A percentile compares a stretch with the other conserved stretches of the same genome.
phyloP scores from a whole-genome alignment of 2,113 vertebrate species.

The Phasianus colchicus region DNA sequence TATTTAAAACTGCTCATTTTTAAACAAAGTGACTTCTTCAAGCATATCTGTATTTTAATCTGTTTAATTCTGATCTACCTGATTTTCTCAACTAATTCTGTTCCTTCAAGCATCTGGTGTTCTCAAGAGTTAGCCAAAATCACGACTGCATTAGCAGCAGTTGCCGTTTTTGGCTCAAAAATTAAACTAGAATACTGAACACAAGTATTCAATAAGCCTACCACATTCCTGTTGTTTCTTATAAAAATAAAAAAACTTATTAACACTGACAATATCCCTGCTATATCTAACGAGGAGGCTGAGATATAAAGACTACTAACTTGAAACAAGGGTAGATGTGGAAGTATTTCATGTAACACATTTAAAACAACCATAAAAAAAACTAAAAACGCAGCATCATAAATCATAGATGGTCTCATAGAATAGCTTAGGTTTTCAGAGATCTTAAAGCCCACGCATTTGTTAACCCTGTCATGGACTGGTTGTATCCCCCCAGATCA shows the following conservation, averaged over 20 bases:
- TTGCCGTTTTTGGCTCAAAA: background rate
- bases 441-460: too few species aligned
- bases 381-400: background rate
- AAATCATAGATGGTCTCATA: too few species aligned
- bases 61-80: background rate
- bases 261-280: background rate
- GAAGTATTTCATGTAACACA: background rate
- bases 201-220: background rate
- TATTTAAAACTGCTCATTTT: background rate
- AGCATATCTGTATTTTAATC: fast-evolving
- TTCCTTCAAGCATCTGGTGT: background rate
- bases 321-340: background rate
- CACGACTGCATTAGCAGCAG: background rate
- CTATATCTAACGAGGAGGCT: background rate
- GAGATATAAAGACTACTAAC: background rate
- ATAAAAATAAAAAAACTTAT: background rate
- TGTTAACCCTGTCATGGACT: too few species aligned
- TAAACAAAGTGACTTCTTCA: background rate
- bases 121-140: background rate
- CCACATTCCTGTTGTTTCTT: background rate
- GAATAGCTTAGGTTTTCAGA: too few species aligned
- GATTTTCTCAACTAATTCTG: background rate
- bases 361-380: background rate
- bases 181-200: background rate
- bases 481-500: too few species aligned